Conservation (phyloP, 2,113 vertebrate genomes). For the Symphodus melops region DNA sequence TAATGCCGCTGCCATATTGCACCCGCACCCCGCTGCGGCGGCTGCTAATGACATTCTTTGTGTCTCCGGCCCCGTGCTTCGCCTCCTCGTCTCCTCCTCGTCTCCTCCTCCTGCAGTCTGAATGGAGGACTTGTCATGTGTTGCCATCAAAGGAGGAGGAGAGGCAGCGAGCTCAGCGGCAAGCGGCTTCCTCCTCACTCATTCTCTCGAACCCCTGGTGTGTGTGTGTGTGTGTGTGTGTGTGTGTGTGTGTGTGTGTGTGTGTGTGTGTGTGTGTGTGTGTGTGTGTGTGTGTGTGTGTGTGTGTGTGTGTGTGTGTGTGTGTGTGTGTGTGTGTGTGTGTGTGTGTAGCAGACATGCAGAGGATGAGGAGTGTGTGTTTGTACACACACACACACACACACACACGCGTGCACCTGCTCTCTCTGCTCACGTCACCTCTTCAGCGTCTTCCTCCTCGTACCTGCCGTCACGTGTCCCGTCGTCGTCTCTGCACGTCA, state of each 20-base stretch:
- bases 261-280: background rate
- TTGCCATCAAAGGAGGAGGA: conserved; percentile 54
- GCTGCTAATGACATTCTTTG: conserved; percentile 76
- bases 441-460: background rate
- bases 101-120: conserved; percentile 52
- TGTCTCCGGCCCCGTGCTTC: conserved; percentile 56
- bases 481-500: conserved; percentile 2
- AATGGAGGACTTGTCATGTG: conserved; percentile 68
- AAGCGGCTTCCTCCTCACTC: conserved; percentile 35
- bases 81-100: conserved; percentile 37
- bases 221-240: background rate
- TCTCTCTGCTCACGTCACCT: conserved; percentile 4
- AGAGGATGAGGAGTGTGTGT: background rate
- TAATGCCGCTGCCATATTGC: conserved; percentile 74
- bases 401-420: too few relatives aligned
- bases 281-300: conserved; percentile 15
- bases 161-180: conserved; percentile 50
- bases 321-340: conserved; percentile 12
- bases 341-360: conserved; percentile 3
- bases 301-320: conserved; percentile 9
- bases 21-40: conserved; percentile 64
- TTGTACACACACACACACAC: background rate
- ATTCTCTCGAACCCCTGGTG: conserved; percentile 31
- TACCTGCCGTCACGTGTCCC: conserved; percentile 15
- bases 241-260: conserved; percentile 4